These are phyloP conservation scores for Troglohyphantes excavatus DNA, from an alignment of 2,888 invertebrate species.

Conservation along the genomic window DNA sequence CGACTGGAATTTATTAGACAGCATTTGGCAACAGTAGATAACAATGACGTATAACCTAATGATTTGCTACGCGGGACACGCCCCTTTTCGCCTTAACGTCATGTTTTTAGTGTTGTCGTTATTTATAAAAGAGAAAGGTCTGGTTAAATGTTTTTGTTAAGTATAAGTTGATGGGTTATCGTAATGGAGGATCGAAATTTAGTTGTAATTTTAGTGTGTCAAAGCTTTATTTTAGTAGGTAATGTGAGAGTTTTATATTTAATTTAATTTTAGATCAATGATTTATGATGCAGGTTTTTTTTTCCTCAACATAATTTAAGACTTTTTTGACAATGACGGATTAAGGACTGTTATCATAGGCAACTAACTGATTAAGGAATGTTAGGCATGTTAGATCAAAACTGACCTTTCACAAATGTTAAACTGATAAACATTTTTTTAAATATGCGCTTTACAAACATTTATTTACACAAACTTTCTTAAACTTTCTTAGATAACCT, in stretches of 20 bases:
- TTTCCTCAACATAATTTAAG: background rate
- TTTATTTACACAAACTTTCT: too few species aligned
- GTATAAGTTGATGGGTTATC: background rate
- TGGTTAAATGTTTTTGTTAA: constrained; percentile 8
- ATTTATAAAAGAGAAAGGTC: background rate
- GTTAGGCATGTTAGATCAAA: too few species aligned
- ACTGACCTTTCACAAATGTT: too few species aligned
- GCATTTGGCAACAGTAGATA: constrained; percentile 76
- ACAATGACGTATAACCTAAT: constrained; percentile 74
- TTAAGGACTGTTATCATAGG: too few species aligned
- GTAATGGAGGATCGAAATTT: too few species aligned
- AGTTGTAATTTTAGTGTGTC: too few species aligned
- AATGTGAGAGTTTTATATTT: background rate
- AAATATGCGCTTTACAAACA: too few species aligned
- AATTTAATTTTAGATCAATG: background rate
- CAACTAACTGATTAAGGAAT: too few species aligned
- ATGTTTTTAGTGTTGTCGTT: constrained; percentile 24
- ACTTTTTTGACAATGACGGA: too few species aligned
- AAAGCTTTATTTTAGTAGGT: background rate
- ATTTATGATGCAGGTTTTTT: background rate
- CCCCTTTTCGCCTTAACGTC: constrained; percentile 49
- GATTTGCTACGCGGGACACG: constrained; percentile 62
- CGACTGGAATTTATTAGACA: constrained; percentile 73
- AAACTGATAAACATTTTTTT: too few species aligned
- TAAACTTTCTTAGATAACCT: too few species aligned